Conservation (phyloP, 2,113 vertebrate genomes). For the Notiomystis cincta region DNA sequence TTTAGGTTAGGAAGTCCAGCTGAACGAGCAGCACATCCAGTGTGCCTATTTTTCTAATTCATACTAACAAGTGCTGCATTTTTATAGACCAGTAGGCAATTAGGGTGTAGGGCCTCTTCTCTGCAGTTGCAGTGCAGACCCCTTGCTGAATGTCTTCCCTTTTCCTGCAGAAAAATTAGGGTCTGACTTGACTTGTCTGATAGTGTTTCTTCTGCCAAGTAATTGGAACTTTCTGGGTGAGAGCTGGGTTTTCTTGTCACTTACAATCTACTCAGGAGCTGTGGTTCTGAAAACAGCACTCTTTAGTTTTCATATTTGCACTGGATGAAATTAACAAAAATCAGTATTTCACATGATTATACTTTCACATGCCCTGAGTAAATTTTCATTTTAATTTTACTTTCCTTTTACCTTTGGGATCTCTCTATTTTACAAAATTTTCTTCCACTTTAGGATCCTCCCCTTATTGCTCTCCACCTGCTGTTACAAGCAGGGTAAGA, state of each 20-base stretch:
- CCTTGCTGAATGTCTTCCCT: neutral
- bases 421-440: neutral
- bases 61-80: neutral
- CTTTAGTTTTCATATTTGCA: neutral
- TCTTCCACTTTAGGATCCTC: neutral
- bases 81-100: neutral
- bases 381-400: neutral
- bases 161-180: neutral
- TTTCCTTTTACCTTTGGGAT: neutral
- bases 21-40: neutral
- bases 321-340: neutral
- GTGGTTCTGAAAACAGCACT: neutral
- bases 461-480: neutral
- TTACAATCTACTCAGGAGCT: neutral
- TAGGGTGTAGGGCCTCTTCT: neutral
- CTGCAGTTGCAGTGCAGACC: neutral
- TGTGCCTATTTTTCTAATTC: neutral
- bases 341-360: neutral
- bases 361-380: neutral
- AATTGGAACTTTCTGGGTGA: neutral
- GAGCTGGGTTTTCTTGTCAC: neutral
- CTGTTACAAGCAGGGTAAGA: neutral
- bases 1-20: neutral
- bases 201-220: neutral
- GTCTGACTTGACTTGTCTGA: neutral